Conservation (phyloP, 64 coral and sea anemone species). For the Stichodactyla mertensii region DNA sequence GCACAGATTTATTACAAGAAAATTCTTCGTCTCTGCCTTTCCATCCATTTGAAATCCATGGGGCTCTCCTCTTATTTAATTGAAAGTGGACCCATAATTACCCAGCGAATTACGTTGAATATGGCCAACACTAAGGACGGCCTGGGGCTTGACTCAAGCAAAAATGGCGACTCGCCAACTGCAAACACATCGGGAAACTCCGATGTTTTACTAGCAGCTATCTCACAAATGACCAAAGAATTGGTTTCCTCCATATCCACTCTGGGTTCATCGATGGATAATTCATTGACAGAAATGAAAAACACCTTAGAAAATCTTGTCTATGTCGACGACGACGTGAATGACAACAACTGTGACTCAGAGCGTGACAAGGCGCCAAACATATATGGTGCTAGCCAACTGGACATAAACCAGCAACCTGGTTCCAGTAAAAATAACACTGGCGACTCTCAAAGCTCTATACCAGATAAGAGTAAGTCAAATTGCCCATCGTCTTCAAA, state of each 20-base stretch:
- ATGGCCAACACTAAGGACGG: too few relatives aligned
- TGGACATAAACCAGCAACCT: slow-evolving; percentile 27
- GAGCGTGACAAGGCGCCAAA: slow-evolving; percentile 10
- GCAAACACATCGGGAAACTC: too few relatives aligned
- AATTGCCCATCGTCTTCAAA: too few relatives aligned
- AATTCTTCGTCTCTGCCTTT: too few relatives aligned
- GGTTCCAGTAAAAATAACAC: not conserved
- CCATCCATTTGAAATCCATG: too few relatives aligned
- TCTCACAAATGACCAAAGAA: slow-evolving; percentile 2
- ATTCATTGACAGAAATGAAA: not conserved
- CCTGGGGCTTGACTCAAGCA: slow-evolving; percentile 3
- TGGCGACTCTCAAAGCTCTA: not conserved
- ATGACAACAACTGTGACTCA: not conserved
- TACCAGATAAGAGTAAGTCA: too few relatives aligned
- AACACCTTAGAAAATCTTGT: slow-evolving; percentile 5
- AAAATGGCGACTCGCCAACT: slow-evolving; percentile 1
- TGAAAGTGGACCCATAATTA: too few relatives aligned
- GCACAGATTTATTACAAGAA: too few relatives aligned
- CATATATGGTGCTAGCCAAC: not conserved
- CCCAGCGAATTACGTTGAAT: too few relatives aligned
- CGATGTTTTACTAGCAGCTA: too few relatives aligned
- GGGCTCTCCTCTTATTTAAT: not conserved
- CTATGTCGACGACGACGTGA: not conserved
- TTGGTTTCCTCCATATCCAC: slow-evolving; percentile 6
- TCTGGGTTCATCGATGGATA: not conserved